Evolutionary conservation across 2,888 invertebrate genomes (phyloP), one percentile per base, ranked within the genome.

Genomic region (Hypercompe scribonia): DNA sequence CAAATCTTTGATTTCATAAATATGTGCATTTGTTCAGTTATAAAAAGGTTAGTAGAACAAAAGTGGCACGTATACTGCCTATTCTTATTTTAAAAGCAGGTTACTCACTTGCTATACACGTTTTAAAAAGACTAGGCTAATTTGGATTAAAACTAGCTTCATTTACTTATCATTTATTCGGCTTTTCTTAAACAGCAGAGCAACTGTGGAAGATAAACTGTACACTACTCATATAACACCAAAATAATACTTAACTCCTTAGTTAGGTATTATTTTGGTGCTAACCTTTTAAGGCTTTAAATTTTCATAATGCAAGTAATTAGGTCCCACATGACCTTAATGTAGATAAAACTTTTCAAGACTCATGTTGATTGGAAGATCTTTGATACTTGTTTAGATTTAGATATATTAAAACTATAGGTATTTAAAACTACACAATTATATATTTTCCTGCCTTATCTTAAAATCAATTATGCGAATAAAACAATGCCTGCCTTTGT

Each of bases 401-500:
- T 3, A 54, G 54, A 24, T 54, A n/a, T 10, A n/a, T 10, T 54
- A n/a, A 3, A 46, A 54, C 54, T 34, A 34, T 18, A 15, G 21
- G 7, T 2, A 39, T n/a, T n/a, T 13, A n/a, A n/a, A n/a, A n/a
- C n/a, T n/a, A n/a, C n/a, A 11, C 3, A 54, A 11, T 54, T 54
- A 18, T 46, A 18, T 46, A 71, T 65, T 68, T 42, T 77, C 71
- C 70, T 63, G 10, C 71, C 70, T 70, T 34, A 71, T 74, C 72
- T 39, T 46, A 65, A 64, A 21, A 76, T 50, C 68, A 75, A 73
- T 76, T 74, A 31, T 66, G 61, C 70, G 74, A 76, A 77, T 65
- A 50, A 71, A 58, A 82, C 82, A 78, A 82, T 79, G 65, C 71
- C 63, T 31, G n/a, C 79, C 76, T 78, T 81, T 81, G 71, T 81